Conservation (phyloP, 2,797 vertebrate species). For the Parotocinclus haroldoi region DNA sequence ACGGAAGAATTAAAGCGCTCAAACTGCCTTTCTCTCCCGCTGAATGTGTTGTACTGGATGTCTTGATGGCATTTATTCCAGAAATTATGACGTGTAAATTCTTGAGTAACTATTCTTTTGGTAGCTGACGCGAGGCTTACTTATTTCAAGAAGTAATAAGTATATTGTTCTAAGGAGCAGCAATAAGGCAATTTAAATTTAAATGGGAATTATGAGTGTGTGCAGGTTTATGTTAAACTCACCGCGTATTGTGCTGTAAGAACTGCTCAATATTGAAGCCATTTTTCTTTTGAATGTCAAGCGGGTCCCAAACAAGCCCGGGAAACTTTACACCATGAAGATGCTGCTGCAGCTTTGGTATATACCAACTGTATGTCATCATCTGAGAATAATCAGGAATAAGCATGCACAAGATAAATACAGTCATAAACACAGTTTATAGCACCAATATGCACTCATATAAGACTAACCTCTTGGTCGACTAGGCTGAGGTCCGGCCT, state of each 20-base stretch:
- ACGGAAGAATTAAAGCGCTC: conserved; percentile 30
- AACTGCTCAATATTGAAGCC: conserved; percentile 90
- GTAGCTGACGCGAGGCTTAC: neutral
- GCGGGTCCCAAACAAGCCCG: conserved; percentile 83
- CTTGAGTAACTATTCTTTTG: neutral
- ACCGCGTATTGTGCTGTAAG: conserved; percentile 87
- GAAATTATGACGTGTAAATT: neutral
- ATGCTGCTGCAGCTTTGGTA: conserved; percentile 84
- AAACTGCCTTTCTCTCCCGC: conserved; percentile 28
- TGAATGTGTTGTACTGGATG: neutral
- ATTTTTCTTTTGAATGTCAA: conserved; percentile 63
- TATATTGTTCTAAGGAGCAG: neutral
- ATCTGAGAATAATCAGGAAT: conserved; percentile 68
- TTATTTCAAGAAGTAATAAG: neutral
- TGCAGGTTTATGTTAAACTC: conserved; percentile 55
- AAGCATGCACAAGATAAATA: no score
- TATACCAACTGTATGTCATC: conserved; percentile 97
- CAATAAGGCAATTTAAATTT: neutral
- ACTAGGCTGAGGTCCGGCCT: conserved; percentile 86
- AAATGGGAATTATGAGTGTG: neutral
- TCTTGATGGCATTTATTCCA: neutral
- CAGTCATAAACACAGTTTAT: neutral
- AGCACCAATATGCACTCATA: neutral
- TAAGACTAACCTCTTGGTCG: conserved; percentile 87
- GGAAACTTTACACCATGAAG: conserved; percentile 83